phyloP scores from a whole-genome alignment of 2,888 invertebrate genomes.

The Apamea crenata region DNA sequence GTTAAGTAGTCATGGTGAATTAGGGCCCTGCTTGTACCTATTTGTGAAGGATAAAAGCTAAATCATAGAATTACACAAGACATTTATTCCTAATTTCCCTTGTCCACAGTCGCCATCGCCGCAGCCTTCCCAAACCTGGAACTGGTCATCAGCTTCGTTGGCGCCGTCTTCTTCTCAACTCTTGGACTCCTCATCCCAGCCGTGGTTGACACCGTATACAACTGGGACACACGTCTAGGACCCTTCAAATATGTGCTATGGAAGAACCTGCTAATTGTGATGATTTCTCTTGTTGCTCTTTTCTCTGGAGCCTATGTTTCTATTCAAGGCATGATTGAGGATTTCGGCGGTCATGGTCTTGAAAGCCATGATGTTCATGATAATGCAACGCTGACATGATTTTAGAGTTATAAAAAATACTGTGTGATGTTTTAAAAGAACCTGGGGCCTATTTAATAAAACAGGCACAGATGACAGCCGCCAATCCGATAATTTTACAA shows the following conservation, averaged over 20 bases:
- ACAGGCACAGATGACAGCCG: background rate
- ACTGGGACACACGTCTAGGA: constrained; percentile 93
- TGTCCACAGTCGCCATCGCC: constrained; percentile 92
- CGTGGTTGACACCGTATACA: constrained; percentile 92
- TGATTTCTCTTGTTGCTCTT: constrained; percentile 80
- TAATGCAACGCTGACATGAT: constrained; percentile 67
- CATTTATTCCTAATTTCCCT: background rate
- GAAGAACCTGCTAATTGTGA: constrained; percentile 90
- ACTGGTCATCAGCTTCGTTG: constrained; percentile 96
- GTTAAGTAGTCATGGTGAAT: too few species aligned
- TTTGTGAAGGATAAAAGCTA: too few species aligned
- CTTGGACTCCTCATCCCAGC: constrained; percentile 94
- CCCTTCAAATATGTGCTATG: constrained; percentile 91
- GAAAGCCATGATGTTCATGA: constrained; percentile 47
- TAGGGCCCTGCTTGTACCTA: too few species aligned
- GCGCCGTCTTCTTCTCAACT: constrained; percentile 94
- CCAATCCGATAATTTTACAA: background rate
- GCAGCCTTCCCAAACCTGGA: constrained; percentile 95
- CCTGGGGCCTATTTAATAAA: background rate
- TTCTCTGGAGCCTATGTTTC: constrained; percentile 85
- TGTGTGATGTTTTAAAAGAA: constrained; percentile 23
- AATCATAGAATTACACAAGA: background rate
- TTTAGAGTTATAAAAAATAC: background rate
- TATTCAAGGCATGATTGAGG: constrained; percentile 80
- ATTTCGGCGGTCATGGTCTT: constrained; percentile 69